These are phyloP conservation scores for Plusia festucae DNA, from an alignment of 2,888 invertebrate genomes.

Conservation along the genomic window DNA sequence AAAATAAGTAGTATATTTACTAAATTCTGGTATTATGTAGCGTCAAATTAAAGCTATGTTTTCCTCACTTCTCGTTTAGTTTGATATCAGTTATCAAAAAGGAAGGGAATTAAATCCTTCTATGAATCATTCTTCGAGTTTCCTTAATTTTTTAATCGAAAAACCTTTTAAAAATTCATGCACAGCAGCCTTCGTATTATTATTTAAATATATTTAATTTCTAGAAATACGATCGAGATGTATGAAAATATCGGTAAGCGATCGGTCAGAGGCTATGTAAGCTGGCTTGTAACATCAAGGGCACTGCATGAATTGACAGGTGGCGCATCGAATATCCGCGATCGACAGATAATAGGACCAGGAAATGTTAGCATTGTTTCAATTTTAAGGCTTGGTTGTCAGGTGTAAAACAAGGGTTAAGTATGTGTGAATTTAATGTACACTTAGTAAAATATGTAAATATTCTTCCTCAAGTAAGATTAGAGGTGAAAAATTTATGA, in stretches of 20 bases:
- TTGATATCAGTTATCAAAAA: too few relatives aligned
- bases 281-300: not conserved
- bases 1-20: too few relatives aligned
- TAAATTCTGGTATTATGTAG: too few relatives aligned
- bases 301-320: slow-evolving; percentile 11
- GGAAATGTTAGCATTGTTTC: slow-evolving; percentile 47
- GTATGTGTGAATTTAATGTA: not conserved
- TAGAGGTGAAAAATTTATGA: too few relatives aligned
- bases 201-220: not conserved
- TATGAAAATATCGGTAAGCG: slow-evolving; percentile 8
- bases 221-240: slow-evolving; percentile 1
- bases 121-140: too few relatives aligned
- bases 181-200: not conserved
- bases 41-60: too few relatives aligned
- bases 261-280: not conserved
- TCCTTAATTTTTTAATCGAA: too few relatives aligned
- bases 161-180: not conserved
- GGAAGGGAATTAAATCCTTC: too few relatives aligned
- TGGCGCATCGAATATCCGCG: slow-evolving; percentile 44
- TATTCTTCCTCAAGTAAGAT: too few relatives aligned
- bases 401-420: slow-evolving; percentile 24
- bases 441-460: too few relatives aligned
- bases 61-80: too few relatives aligned
- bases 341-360: slow-evolving; percentile 37
- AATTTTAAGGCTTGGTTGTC: slow-evolving; percentile 22